Conservation (phyloP, 2,797 vertebrate species). For the Rachycentron canadum region DNA sequence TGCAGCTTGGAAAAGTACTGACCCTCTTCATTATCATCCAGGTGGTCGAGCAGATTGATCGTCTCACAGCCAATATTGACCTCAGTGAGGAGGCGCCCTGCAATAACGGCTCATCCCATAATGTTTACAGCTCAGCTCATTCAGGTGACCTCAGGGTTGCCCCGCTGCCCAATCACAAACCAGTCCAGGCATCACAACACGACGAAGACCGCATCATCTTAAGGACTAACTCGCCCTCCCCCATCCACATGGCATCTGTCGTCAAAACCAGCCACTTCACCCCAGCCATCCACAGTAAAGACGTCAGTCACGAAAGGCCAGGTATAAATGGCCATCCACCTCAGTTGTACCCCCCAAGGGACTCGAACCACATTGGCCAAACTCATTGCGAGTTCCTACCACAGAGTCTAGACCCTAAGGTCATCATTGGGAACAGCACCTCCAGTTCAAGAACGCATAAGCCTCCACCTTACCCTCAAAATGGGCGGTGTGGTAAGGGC, state of each 20-base stretch:
- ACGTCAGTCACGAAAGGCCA: conserved; percentile 48
- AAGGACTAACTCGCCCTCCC: conserved; percentile 76
- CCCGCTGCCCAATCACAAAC: conserved; percentile 63
- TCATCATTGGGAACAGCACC: conserved; percentile 66
- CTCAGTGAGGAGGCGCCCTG: conserved; percentile 69
- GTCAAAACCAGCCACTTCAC: conserved; percentile 78
- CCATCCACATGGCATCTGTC: conserved; percentile 75
- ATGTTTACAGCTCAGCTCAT: conserved; percentile 50
- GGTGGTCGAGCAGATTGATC: conserved; percentile 89
- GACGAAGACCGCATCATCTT: conserved; percentile 68
- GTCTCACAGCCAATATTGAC: conserved; percentile 86
- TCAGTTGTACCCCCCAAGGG: conserved; percentile 62
- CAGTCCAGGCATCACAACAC: conserved; percentile 30
- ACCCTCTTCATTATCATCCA: conserved; percentile 70
- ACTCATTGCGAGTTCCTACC: conserved; percentile 42
- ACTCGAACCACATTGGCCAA: conserved; percentile 61
- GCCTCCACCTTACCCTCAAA: conserved; percentile 84
- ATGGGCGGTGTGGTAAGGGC: conserved; percentile 77
- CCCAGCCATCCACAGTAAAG: conserved; percentile 50
- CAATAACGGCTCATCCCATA: conserved; percentile 39
- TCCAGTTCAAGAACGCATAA: conserved; percentile 77
- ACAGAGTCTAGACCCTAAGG: conserved; percentile 68
- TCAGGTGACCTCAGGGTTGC: conserved; percentile 60
- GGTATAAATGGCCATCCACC: conserved; percentile 76
- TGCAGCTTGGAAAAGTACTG: conserved; percentile 22